Evolutionary conservation across 1,140 invertebrate species (phyloP).

Genomic region (Leptoteleia sp.): DNA sequence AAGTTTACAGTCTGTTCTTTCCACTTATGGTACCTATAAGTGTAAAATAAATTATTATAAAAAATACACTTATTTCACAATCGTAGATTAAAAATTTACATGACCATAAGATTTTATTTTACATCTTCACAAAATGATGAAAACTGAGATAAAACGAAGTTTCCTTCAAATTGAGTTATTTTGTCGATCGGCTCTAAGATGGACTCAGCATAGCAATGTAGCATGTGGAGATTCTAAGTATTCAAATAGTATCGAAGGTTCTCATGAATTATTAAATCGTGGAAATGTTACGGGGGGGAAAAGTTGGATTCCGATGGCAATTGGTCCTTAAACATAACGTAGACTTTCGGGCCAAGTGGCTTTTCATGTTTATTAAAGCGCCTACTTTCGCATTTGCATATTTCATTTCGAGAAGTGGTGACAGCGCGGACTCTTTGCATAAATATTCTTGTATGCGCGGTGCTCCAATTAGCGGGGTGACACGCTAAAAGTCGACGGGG

Average conservation of each 20-base stretch:
- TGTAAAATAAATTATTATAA: too few species aligned
- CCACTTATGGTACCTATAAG: too few species aligned
- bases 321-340: conserved; percentile 39
- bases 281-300: conserved; percentile 38
- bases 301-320: conserved; percentile 48
- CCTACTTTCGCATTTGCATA: conserved; percentile 62
- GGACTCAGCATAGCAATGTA: neutral
- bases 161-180: conserved; percentile 27
- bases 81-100: too few species aligned
- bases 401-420: conserved; percentile 63
- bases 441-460: conserved; percentile 51
- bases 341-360: conserved; percentile 55
- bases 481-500: conserved; percentile 40
- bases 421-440: conserved; percentile 59
- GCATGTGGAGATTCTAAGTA: conserved; percentile 9
- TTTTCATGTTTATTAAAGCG: conserved; percentile 66
- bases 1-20: too few species aligned
- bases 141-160: too few species aligned
- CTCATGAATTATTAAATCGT: conserved; percentile 62
- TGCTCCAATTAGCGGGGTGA: conserved; percentile 59
- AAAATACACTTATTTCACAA: too few species aligned
- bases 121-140: too few species aligned
- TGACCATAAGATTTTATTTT: too few species aligned
- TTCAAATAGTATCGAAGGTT: conserved; percentile 48
- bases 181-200: conserved; percentile 11